These are phyloP conservation scores for Chauna torquata DNA, from an alignment of 2,113 vertebrate species.

Conservation along the genomic window DNA sequence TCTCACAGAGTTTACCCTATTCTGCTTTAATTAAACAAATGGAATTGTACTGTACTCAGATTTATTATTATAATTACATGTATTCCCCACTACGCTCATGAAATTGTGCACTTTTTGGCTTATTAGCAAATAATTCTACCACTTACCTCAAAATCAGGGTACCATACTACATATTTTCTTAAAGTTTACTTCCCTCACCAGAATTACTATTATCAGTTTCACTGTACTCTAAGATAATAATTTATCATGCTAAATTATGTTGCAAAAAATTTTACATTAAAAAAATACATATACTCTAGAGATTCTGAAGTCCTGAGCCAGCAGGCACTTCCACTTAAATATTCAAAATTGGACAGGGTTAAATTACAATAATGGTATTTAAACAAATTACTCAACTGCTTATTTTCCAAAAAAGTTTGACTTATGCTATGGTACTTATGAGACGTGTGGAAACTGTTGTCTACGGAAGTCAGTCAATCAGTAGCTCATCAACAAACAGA, in stretches of 20 bases:
- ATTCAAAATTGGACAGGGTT: background rate
- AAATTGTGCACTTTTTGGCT: background rate
- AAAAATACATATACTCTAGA: background rate
- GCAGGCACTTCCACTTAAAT: background rate
- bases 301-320: background rate
- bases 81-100: background rate
- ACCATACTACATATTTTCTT: background rate
- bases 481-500: background rate
- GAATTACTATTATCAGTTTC: background rate
- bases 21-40: background rate
- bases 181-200: background rate
- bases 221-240: background rate
- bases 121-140: background rate
- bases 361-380: background rate
- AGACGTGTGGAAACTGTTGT: background rate
- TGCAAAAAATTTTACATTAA: background rate
- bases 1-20: background rate
- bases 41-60: background rate
- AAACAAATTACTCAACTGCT: background rate
- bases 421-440: background rate
- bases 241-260: background rate
- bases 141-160: background rate
- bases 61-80: background rate
- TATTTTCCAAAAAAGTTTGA: background rate
- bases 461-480: background rate